Evolutionary conservation across 2,888 invertebrate genomes (phyloP), one percentile per base, ranked within the genome.

Genomic region (Caenorhabditis sulstoni): DNA sequence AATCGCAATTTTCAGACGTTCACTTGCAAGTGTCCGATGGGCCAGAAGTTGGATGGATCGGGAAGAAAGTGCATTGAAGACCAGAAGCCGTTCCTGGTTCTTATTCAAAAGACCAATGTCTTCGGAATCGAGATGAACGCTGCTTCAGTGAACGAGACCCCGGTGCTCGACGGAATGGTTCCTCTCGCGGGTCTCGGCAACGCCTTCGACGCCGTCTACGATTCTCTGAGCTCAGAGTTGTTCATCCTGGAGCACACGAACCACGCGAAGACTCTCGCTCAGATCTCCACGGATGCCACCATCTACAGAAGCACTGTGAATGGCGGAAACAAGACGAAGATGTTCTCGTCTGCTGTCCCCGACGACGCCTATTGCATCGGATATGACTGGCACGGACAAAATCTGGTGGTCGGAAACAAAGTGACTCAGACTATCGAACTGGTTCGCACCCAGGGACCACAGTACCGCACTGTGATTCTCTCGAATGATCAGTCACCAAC

Each of bases 381-480:
- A 0, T 95, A 97, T 89, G 98, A 99, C 91, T 98, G 98, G 97
- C 92, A 97, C 22, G 97, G 97, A 3, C 93, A 96, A 66, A 99
- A 98, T 92, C 91, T 99, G 41, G 97, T 94, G 91, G 94, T 97
- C 91, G 96, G 95, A 29, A 97, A 97, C 89, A 93, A 94, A 44
- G 79, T 90, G 23, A 89, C 96, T 1, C 95, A 95, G 66, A 96
- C 96, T 84, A 94, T 98, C 81, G 96, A 97, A 91, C 94, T 95
- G 1, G 93, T 96, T 0, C 74, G 89, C 20, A 89, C 90, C 8
- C 79, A 81, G 18, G 90, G 87, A 14, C 77, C 81, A 11, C 81
- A 94, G 89, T 95, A 94, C 90, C 92, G 97, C 49, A 93, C 95
- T 12, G 94, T 97, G 37, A 93, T 99, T 23, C 91, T 98, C 78